Percentiles rank a stretch among this genome's conserved stretches.
phyloP scores from a whole-genome alignment of 2,797 vertebrate species.

The Odontamblyopus rebecca region DNA sequence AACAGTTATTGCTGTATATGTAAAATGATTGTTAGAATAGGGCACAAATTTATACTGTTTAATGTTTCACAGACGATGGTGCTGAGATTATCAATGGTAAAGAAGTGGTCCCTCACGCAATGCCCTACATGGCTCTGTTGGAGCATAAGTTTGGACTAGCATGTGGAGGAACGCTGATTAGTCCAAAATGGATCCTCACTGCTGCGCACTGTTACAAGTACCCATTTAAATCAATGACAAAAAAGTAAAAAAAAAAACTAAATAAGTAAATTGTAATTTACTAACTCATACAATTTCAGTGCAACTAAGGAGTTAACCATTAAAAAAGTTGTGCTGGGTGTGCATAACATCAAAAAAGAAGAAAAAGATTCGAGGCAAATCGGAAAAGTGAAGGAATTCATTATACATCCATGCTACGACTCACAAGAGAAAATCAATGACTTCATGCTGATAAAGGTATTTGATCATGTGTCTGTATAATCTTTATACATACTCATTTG shows the following conservation, averaged over 20 bases:
- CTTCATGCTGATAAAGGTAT: constrained; percentile 72
- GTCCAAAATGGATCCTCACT: constrained; percentile 67
- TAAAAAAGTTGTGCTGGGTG: constrained; percentile 54
- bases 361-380: constrained; percentile 35
- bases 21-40: background rate
- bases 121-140: constrained; percentile 70
- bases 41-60: background rate
- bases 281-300: background rate
- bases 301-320: constrained; percentile 17
- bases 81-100: constrained; percentile 67
- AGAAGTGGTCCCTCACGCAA: constrained; percentile 60
- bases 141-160: fast-evolving
- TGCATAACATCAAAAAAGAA: constrained; percentile 48
- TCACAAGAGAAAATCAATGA: constrained; percentile 7
- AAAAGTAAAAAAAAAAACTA: background rate
- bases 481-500: background rate
- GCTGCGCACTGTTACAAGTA: constrained; percentile 66
- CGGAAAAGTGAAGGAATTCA: background rate
- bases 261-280: background rate
- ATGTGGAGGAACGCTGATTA: constrained; percentile 69
- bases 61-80: constrained; percentile 46
- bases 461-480: background rate
- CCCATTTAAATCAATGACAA: background rate
- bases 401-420: constrained; percentile 56
- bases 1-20: background rate